These are phyloP conservation scores for Terrapene triunguis DNA, from an alignment of 2,113 vertebrate genomes.

Conservation along the genomic window DNA sequence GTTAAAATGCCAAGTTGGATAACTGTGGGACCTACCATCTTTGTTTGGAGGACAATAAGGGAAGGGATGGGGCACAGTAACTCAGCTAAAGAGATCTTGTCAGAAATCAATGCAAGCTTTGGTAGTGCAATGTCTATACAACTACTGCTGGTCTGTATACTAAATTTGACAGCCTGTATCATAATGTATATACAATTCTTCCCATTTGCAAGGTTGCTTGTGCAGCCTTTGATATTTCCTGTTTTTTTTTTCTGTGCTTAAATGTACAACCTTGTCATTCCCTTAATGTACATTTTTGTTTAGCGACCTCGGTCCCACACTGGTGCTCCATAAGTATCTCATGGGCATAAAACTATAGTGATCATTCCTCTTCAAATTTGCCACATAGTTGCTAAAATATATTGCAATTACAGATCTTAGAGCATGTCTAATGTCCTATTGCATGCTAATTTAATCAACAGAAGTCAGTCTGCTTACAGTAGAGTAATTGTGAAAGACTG, in stretches of 20 bases:
- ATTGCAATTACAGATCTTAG: neutral
- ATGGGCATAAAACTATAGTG: neutral
- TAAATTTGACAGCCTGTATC: neutral
- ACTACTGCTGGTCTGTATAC: neutral
- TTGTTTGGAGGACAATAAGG: neutral
- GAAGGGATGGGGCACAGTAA: neutral
- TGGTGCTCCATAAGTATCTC: constrained; percentile 31
- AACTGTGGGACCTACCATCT: neutral
- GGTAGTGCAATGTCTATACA: neutral
- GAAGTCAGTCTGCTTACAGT: constrained; percentile 64
- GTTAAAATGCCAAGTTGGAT: neutral
- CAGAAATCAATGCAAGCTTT: neutral
- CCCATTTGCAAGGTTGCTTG: neutral
- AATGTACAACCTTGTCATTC: constrained; percentile 4
- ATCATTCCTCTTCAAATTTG: neutral
- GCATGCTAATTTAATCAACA: constrained; percentile 44
- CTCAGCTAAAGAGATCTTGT: neutral
- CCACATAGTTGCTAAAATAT: neutral
- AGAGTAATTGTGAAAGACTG: constrained; percentile 41
- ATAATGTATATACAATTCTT: neutral
- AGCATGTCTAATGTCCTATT: constrained; percentile 29
- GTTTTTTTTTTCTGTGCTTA: neutral
- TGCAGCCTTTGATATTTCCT: neutral
- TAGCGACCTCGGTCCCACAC: neutral
- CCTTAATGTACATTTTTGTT: neutral